A percentile compares a stretch with the other conserved stretches of the same genome.
These are phyloP conservation scores for Salvelinus namaycush DNA, from an alignment of 2,113 vertebrate species.

Conservation along the genomic window DNA sequence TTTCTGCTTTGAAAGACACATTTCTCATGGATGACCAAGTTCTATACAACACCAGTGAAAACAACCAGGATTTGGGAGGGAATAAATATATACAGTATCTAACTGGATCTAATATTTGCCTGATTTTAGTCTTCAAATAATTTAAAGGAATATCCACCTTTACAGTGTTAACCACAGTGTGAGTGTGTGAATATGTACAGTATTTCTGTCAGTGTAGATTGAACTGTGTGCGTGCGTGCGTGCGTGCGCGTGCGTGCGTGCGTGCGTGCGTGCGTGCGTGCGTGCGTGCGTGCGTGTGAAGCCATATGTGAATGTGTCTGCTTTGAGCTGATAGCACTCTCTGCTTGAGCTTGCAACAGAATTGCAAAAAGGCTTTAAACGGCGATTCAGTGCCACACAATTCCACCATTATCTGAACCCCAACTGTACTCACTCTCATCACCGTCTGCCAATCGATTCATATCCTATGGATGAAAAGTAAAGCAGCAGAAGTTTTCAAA, in stretches of 20 bases:
- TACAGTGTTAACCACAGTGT: no score
- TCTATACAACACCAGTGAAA: conserved; percentile 16
- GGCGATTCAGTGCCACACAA: conserved; percentile 29
- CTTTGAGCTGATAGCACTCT: conserved; percentile 43
- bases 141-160: no score
- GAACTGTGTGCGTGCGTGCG: conserved; percentile 3
- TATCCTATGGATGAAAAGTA: background rate
- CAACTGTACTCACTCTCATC: conserved; percentile 19
- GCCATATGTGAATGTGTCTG: conserved; percentile 40
- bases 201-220: background rate
- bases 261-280: background rate
- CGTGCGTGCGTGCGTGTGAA: conserved; percentile 3
- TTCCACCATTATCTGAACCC: conserved; percentile 32
- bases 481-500: conserved; percentile 34
- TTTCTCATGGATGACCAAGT: conserved; percentile 3
- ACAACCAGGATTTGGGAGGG: conserved; percentile 7
- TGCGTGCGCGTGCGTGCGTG: background rate
- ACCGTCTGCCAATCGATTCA: conserved; percentile 17
- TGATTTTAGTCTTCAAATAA: no score
- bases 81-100: background rate
- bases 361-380: conserved; percentile 35
- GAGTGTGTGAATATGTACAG: background rate
- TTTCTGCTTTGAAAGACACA: conserved; percentile 1
- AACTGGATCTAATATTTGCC: no score
- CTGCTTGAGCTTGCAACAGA: conserved; percentile 34